Conservation (phyloP, 2,797 vertebrate species). For the Alcedo atthis region DNA sequence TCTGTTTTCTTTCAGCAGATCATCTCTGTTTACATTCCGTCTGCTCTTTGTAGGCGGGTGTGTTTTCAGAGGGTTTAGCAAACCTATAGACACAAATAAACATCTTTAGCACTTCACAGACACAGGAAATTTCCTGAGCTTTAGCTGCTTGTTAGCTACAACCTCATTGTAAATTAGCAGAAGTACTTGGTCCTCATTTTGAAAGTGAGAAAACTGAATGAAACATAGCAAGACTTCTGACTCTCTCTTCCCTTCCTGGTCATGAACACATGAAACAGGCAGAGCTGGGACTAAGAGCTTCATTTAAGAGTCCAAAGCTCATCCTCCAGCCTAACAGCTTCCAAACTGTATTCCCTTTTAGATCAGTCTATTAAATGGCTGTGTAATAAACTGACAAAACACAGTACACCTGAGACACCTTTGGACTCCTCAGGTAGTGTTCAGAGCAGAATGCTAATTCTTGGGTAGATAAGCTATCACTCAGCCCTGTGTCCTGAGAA, state of each 20-base stretch:
- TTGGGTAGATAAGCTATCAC: neutral
- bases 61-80: neutral
- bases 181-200: neutral
- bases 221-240: neutral
- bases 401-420: neutral
- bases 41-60: neutral
- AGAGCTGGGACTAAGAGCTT: neutral
- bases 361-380: neutral
- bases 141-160: neutral
- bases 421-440: neutral
- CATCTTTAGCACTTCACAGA: neutral
- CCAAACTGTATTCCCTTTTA: neutral
- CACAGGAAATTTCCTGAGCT: neutral
- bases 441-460: neutral
- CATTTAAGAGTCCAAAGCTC: neutral
- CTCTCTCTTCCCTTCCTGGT: neutral
- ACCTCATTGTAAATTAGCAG: neutral
- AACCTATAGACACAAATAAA: neutral
- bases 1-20: neutral
- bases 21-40: neutral
- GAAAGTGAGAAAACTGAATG: neutral
- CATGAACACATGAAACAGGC: neutral
- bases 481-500: neutral
- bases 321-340: neutral
- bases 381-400: neutral